Percentiles rank a stretch among this genome's conserved stretches.
Evolutionary conservation across 2,888 invertebrate species (phyloP).

Genomic region (Macrophya annulata): DNA sequence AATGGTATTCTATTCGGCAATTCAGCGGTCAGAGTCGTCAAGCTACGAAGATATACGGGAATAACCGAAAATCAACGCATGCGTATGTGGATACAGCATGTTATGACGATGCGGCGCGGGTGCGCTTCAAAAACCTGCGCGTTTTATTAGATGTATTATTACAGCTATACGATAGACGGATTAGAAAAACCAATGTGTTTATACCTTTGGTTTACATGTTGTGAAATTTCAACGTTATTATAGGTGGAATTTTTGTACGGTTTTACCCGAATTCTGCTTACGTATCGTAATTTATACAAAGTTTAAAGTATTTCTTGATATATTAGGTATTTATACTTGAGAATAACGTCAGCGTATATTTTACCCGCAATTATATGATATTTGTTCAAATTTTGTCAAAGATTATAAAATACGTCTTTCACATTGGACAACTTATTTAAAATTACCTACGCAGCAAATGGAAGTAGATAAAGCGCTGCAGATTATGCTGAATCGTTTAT

Average conservation of each 20-base stretch:
- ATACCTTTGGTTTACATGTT: too few relatives aligned
- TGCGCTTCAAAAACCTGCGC: neutral
- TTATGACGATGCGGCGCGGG: neutral
- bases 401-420: too few relatives aligned
- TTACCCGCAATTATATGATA: too few relatives aligned
- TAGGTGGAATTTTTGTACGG: neutral
- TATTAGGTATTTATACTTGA: too few relatives aligned
- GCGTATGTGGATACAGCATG: neutral
- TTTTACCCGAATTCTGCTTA: neutral
- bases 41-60: neutral
- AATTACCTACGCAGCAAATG: too few relatives aligned
- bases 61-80: neutral
- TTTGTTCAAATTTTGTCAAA: too few relatives aligned
- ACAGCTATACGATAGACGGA: neutral
- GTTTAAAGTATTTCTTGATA: too few relatives aligned
- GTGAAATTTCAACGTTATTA: neutral
- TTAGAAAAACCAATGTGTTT: neutral
- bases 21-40: neutral
- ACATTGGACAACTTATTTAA: too few relatives aligned
- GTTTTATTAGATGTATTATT: neutral
- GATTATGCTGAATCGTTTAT: too few relatives aligned
- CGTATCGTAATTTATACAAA: too few relatives aligned
- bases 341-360: too few relatives aligned
- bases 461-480: too few relatives aligned
- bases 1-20: neutral